phyloP scores from a whole-genome alignment of 2,113 vertebrate species.

The Pimephales promelas region DNA sequence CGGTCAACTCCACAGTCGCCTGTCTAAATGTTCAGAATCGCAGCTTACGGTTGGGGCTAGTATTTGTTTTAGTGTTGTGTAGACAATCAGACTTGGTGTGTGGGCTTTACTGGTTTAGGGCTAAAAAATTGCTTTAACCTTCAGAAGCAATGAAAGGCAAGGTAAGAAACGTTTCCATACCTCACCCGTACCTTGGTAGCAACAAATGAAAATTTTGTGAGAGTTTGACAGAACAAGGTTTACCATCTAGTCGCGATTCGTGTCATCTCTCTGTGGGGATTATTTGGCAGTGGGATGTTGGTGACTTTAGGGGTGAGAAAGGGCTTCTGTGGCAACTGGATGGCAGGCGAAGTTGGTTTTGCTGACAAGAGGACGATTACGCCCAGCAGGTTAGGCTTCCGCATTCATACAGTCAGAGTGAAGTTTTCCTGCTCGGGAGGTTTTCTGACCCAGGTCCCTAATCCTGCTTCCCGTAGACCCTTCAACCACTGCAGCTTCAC shows the following conservation, averaged over 20 bases:
- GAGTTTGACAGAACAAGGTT: slow-evolving; percentile 30
- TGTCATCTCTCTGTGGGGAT: neutral
- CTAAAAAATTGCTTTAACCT: neutral
- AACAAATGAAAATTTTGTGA: neutral
- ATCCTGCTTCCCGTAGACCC: slow-evolving; percentile 88
- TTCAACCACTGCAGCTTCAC: slow-evolving; percentile 93
- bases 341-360: slow-evolving; percentile 12
- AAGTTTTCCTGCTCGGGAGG: slow-evolving; percentile 97
- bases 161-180: neutral
- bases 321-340: neutral
- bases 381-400: neutral
- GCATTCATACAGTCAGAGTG: slow-evolving; percentile 67
- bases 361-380: neutral
- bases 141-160: neutral
- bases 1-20: neutral
- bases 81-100: neutral
- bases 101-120: neutral
- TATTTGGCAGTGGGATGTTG: slow-evolving; percentile 1
- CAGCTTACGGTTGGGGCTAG: neutral
- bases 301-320: neutral
- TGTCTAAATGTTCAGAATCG: neutral
- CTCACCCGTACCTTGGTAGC: neutral
- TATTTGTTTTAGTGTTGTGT: neutral
- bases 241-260: neutral
- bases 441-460: slow-evolving; percentile 96